A percentile compares a stretch with the other conserved stretches of the same genome.
Conservation (phyloP, 2,888 invertebrate genomes). For the Dorcus hopei region DNA sequence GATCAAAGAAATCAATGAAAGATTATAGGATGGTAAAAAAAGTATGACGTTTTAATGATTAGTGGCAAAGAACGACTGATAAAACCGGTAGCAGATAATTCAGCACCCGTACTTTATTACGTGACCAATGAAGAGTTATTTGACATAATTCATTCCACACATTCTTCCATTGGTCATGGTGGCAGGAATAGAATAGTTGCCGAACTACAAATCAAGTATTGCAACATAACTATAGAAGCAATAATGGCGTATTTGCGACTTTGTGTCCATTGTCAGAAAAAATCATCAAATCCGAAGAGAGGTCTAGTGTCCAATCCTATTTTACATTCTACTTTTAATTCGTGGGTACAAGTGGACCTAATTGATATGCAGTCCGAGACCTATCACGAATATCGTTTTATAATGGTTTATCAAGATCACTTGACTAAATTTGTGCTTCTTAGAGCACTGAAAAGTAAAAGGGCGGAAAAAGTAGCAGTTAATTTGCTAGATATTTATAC, state of each 20-base stretch:
- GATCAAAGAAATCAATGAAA: neutral
- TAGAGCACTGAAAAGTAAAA: neutral
- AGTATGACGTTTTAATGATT: neutral
- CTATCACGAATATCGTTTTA: constrained; percentile 28
- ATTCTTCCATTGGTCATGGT: constrained; percentile 9
- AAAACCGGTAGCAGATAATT: neutral
- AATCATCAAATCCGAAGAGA: constrained; percentile 9
- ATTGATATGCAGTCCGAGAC: constrained; percentile 37
- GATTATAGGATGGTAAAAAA: neutral
- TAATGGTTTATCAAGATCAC: neutral
- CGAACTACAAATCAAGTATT: constrained; percentile 9
- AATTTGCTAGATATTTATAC: neutral
- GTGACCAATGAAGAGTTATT: constrained; percentile 6
- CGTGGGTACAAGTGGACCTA: constrained; percentile 41
- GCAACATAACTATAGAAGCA: constrained; percentile 9
- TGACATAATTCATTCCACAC: constrained; percentile 9
- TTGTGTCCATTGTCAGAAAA: neutral
- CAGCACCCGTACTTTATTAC: neutral
- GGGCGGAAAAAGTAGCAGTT: constrained; percentile 1
- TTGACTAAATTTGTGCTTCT: neutral
- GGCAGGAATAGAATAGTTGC: constrained; percentile 8
- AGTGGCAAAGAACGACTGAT: neutral
- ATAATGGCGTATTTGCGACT: constrained; percentile 2
- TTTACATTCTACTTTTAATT: constrained; percentile 7
- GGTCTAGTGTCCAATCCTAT: constrained; percentile 22